Evolutionary conservation across 2,113 vertebrate species (phyloP).

Genomic region (Mobula hypostoma): DNA sequence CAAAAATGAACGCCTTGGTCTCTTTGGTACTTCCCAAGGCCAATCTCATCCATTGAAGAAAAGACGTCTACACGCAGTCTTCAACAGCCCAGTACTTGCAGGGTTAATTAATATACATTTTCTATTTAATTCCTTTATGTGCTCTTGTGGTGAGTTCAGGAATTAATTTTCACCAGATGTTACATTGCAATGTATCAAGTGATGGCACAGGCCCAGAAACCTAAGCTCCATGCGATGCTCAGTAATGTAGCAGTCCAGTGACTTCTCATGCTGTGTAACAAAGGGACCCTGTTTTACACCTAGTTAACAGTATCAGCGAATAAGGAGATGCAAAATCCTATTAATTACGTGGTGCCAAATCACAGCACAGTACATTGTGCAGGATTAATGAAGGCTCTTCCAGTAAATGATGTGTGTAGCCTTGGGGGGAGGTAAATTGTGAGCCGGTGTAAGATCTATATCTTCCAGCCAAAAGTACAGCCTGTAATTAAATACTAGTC

Average conservation of each 20-base stretch:
- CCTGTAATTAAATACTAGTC: slow-evolving; percentile 37
- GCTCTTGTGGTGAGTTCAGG: neutral
- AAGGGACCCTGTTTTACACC: slow-evolving; percentile 36
- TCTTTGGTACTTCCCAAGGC: neutral
- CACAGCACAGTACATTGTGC: slow-evolving; percentile 26
- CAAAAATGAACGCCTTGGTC: neutral
- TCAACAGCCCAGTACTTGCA: neutral
- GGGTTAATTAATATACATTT: slow-evolving; percentile 17
- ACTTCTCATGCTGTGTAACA: slow-evolving; percentile 28
- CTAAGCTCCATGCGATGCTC: neutral
- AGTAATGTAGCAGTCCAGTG: slow-evolving; percentile 10
- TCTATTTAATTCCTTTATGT: neutral
- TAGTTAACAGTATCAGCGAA: slow-evolving; percentile 37
- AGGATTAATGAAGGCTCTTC: slow-evolving; percentile 37
- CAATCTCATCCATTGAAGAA: neutral
- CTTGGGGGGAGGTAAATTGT: slow-evolving; percentile 30
- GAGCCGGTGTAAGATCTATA: slow-evolving; percentile 21
- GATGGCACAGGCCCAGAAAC: slow-evolving; percentile 19
- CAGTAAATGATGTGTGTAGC: slow-evolving; percentile 34
- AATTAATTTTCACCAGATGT: slow-evolving; percentile 30
- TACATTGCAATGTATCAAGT: slow-evolving; percentile 5
- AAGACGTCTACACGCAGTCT: neutral
- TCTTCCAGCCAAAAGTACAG: slow-evolving; percentile 35
- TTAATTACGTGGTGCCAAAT: slow-evolving; percentile 33
- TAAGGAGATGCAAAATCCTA: slow-evolving; percentile 25